Evolutionary conservation across 2,888 invertebrate species (phyloP), one percentile per base, ranked within the genome.

Genomic region (Cephonodes hylas): DNA sequence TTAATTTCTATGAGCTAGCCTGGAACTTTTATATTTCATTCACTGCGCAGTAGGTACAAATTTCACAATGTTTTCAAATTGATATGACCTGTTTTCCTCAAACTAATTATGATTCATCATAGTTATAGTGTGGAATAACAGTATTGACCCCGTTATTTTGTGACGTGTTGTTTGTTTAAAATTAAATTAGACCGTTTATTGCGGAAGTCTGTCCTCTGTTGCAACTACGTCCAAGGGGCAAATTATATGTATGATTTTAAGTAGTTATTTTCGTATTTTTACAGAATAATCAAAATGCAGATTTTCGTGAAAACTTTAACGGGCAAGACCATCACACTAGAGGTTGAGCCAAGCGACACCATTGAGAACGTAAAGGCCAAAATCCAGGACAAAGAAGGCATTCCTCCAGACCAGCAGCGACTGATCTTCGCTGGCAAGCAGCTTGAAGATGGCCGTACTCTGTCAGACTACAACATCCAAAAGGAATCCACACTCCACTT

Each of bases 281-380:
- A 2, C 2, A 42, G 34, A 22, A n/a, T n/a, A n/a, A n/a, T 42
- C 44, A 38, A 61, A 27, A 67, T 72, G 75, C 75, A 74, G 65
- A 68, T 65, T 31, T 77, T 77, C 6, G 77, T 77, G 0, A 77
- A 77, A 6, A 77, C 77, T 0, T 3, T 77, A 6, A 77, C 77
- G 3, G 77, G 77, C 0, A 77, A 77, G n/a, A n/a, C n/a, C n/a
- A n/a, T n/a, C n/a, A n/a, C n/a, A n/a, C n/a, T n/a, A n/a, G n/a
- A n/a, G n/a, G n/a, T n/a, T n/a, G n/a, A n/a, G n/a, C n/a, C n/a
- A n/a, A n/a, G n/a, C n/a, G n/a, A n/a, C n/a, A n/a, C n/a, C n/a
- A n/a, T n/a, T n/a, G n/a, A n/a, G n/a, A n/a, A n/a, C n/a, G n/a
- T n/a, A n/a, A n/a, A n/a, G n/a, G n/a, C n/a, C n/a, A n/a, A n/a